A percentile compares a stretch with the other conserved stretches of the same genome.
Evolutionary conservation across 2,888 invertebrate species (phyloP).

Genomic region (Lithophane leautieri): DNA sequence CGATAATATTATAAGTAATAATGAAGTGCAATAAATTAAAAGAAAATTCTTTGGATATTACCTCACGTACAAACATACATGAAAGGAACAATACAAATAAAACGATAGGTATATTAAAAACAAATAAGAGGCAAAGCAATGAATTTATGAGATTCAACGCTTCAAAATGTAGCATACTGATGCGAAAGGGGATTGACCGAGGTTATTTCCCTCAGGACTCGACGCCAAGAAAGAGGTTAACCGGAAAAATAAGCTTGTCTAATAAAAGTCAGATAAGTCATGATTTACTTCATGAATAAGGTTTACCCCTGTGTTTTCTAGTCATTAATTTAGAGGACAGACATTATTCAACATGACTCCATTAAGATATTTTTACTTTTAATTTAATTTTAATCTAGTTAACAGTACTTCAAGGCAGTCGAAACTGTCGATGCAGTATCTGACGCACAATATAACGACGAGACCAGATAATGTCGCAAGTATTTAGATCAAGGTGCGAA

Average conservation of each 20-base stretch:
- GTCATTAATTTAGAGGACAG: slow-evolving; percentile 42
- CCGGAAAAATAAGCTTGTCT: slow-evolving; percentile 65
- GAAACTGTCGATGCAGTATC: slow-evolving; percentile 76
- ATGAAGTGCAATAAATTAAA: slow-evolving; percentile 6
- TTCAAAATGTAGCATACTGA: slow-evolving; percentile 72
- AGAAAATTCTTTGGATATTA: slow-evolving; percentile 9
- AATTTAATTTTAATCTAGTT: slow-evolving; percentile 59
- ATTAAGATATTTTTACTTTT: slow-evolving; percentile 42
- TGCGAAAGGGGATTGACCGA: slow-evolving; percentile 75
- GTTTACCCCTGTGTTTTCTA: slow-evolving; percentile 17
- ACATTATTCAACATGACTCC: slow-evolving; percentile 37
- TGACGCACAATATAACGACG: slow-evolving; percentile 80
- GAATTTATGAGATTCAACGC: slow-evolving; percentile 65
- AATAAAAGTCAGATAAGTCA: slow-evolving; percentile 50
- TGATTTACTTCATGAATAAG: slow-evolving; percentile 25
- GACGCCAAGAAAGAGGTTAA: slow-evolving; percentile 64
- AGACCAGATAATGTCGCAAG: slow-evolving; percentile 88
- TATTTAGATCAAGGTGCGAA: slow-evolving; percentile 91
- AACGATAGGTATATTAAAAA: slow-evolving; percentile 34
- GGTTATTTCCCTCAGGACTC: slow-evolving; percentile 79
- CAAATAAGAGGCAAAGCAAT: slow-evolving; percentile 43
- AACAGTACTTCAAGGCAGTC: slow-evolving; percentile 65
- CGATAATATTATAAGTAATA: slow-evolving; percentile 14
- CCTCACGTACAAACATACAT: slow-evolving; percentile 15
- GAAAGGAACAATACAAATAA: slow-evolving; percentile 30